These are phyloP conservation scores for Hirtodrosophila alboralis DNA, from an alignment of 2,888 invertebrate species.

Conservation along the genomic window DNA sequence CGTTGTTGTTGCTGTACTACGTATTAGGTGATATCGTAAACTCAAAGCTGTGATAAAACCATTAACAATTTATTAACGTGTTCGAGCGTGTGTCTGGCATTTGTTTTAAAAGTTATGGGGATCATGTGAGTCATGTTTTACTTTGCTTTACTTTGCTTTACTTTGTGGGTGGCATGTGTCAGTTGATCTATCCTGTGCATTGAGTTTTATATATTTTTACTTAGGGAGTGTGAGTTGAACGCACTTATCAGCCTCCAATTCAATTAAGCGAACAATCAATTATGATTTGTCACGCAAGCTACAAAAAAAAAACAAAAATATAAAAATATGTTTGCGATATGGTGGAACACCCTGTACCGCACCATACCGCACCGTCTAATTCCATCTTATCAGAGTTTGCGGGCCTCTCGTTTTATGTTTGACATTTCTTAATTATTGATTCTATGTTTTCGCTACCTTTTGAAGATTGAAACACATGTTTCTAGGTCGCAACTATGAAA, in stretches of 20 bases:
- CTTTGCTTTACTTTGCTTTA: too few species aligned
- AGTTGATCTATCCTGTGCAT: conserved; percentile 10
- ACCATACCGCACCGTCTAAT: background rate
- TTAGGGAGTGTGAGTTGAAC: background rate
- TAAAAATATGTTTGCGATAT: conserved; percentile 34
- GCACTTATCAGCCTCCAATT: conserved; percentile 73
- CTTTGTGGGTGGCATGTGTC: conserved; percentile 47
- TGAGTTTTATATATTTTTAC: too few species aligned
- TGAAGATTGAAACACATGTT: conserved; percentile 81
- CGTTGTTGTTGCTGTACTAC: conserved; percentile 19
- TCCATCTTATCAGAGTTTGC: conserved; percentile 36
- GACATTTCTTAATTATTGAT: conserved; percentile 82
- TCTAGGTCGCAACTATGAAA: conserved; percentile 43
- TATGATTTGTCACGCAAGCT: conserved; percentile 78
- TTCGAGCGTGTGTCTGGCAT: conserved; percentile 55
- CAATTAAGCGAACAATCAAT: conserved; percentile 82
- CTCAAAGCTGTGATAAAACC: conserved; percentile 75
- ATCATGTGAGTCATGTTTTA: conserved; percentile 62
- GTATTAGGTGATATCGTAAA: conserved; percentile 61
- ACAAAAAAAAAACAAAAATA: conserved; percentile 35
- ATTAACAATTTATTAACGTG: conserved; percentile 76
- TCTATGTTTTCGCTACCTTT: conserved; percentile 83
- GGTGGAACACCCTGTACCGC: conserved; percentile 11
- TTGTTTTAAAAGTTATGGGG: conserved; percentile 32
- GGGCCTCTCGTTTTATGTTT: conserved; percentile 70